Evolutionary conservation across 2,888 invertebrate genomes (phyloP).

Genomic region (Cenopis cana): DNA sequence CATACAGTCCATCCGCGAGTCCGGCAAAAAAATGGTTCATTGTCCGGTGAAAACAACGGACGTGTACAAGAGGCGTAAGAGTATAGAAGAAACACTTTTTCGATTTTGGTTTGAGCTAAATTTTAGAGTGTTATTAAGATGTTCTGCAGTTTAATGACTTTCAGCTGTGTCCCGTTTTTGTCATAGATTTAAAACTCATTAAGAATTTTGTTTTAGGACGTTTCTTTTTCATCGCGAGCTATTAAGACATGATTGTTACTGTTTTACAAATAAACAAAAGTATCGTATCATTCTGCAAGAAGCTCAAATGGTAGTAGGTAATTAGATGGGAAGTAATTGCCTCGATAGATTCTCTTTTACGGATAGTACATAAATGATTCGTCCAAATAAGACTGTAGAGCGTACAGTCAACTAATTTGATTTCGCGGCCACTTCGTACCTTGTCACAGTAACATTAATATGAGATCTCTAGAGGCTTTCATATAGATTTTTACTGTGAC

Average conservation of each 20-base stretch:
- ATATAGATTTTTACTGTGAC: no score
- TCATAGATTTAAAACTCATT: slow-evolving; percentile 12
- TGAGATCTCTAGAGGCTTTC: no score
- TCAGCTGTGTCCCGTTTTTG: slow-evolving; percentile 7
- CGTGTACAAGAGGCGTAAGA: slow-evolving; percentile 1
- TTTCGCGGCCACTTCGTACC: no score
- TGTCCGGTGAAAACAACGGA: no score
- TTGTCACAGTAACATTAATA: no score
- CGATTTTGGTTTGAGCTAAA: slow-evolving; percentile 25
- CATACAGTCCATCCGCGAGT: no score
- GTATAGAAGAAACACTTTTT: slow-evolving; percentile 23
- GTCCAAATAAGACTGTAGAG: neutral
- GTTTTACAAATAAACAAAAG: neutral
- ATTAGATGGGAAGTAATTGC: neutral
- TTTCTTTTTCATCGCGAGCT: slow-evolving; percentile 2
- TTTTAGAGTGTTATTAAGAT: slow-evolving; percentile 35
- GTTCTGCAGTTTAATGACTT: slow-evolving; percentile 29
- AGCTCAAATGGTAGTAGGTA: neutral
- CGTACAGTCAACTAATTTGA: no score
- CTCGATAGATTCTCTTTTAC: neutral
- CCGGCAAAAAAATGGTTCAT: no score
- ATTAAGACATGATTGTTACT: neutral
- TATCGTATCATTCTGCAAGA: neutral
- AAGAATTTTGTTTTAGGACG: neutral
- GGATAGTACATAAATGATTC: neutral